Conservation (phyloP, 2,113 vertebrate genomes). For the Campylomormyrus tamandua region DNA sequence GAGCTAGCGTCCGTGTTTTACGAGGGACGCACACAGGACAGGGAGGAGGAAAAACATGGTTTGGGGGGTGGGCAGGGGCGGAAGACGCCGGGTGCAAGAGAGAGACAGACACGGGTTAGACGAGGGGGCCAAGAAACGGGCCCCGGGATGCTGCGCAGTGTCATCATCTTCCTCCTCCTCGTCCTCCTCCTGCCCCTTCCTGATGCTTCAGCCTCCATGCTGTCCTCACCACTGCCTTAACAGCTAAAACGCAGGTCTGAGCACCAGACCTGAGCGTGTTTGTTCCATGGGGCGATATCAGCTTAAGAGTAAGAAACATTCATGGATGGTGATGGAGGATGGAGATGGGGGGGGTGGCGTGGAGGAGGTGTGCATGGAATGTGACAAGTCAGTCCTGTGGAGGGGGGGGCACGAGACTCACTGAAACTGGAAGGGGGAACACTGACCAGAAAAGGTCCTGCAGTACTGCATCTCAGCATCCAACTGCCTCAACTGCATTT, state of each 20-base stretch:
- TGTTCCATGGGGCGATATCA: background rate
- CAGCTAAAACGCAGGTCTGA: conserved; percentile 29
- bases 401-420: background rate
- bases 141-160: conserved; percentile 14
- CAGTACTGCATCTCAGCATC: background rate
- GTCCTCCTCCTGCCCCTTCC: conserved; percentile 7
- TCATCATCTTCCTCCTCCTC: conserved; percentile 31
- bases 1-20: conserved; percentile 44
- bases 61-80: background rate
- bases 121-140: background rate
- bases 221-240: conserved; percentile 39
- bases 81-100: conserved; percentile 24
- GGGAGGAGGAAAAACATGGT: background rate
- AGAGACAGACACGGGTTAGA: conserved; percentile 30
- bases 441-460: background rate
- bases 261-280: background rate
- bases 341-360: background rate
- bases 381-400: background rate
- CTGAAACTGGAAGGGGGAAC: background rate
- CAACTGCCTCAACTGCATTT: background rate
- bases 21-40: background rate
- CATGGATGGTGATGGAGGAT: background rate
- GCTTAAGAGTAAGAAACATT: background rate
- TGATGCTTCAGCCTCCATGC: conserved; percentile 30
- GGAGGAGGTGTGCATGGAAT: background rate